A percentile compares a stretch with the other conserved stretches of the same genome.
phyloP scores from a whole-genome alignment of 2,888 invertebrate species.

The Petrolisthes manimaculis region DNA sequence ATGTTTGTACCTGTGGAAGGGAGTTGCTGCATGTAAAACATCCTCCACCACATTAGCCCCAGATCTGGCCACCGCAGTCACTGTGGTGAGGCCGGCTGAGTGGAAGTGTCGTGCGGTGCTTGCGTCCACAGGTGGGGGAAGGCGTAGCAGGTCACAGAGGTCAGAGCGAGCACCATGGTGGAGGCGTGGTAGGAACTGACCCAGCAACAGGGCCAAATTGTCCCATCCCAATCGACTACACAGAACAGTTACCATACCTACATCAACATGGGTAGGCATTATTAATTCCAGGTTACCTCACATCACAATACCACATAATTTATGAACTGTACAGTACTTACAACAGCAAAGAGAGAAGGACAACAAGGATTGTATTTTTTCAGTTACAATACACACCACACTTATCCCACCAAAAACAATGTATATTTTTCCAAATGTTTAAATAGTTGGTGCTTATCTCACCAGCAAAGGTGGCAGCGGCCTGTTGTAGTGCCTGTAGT shows the following conservation, averaged over 20 bases:
- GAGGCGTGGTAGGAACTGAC: conserved; percentile 93
- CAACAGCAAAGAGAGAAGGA: too few species aligned
- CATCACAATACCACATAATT: too few species aligned
- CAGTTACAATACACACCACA: background rate
- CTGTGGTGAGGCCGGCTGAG: conserved; percentile 82
- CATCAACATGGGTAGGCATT: background rate
- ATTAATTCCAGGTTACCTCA: too few species aligned
- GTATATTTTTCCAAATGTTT: background rate
- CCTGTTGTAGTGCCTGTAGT: conserved; percentile 93
- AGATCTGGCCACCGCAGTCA: conserved; percentile 84
- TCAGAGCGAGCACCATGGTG: conserved; percentile 95
- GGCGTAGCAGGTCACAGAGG: conserved; percentile 88
- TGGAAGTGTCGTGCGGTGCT: conserved; percentile 86
- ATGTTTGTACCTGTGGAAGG: conserved; percentile 79
- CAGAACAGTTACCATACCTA: conserved; percentile 97
- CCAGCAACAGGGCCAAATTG: conserved; percentile 87
- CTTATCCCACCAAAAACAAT: background rate
- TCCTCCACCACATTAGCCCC: conserved; percentile 80
- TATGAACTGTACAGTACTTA: too few species aligned
- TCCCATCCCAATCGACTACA: conserved; percentile 93
- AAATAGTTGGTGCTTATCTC: background rate
- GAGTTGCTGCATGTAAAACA: conserved; percentile 81
- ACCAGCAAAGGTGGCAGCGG: conserved; percentile 95
- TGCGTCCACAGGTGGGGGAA: conserved; percentile 83
- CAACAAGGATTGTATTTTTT: too few species aligned